A percentile compares a stretch with the other conserved stretches of the same genome.
phyloP scores from a whole-genome alignment of 2,113 vertebrate species.

The Aptenodytes patagonicus region DNA sequence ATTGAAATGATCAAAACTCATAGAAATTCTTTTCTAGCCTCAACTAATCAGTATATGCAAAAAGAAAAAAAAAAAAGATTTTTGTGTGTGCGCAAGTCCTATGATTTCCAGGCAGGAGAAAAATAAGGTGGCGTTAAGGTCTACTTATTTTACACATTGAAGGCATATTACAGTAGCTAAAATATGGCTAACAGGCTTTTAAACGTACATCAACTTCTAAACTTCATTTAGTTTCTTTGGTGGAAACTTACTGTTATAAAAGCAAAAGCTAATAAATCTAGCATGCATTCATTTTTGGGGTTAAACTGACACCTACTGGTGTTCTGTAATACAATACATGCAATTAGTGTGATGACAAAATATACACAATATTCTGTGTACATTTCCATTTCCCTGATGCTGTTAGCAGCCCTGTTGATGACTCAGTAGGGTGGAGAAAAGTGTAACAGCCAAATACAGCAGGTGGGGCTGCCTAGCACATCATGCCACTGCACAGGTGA shows the following conservation, averaged over 20 bases:
- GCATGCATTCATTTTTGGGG: background rate
- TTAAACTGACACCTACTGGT: conserved; percentile 41
- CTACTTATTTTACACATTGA: background rate
- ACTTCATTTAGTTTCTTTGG: background rate
- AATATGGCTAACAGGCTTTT: background rate
- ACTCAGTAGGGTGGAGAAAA: background rate
- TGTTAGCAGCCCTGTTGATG: background rate
- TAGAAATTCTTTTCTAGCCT: background rate
- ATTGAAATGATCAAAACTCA: background rate
- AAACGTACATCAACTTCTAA: background rate
- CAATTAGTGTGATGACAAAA: background rate
- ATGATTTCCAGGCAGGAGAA: background rate
- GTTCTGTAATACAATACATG: background rate
- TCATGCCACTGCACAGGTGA: rapidly evolving
- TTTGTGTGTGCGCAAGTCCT: background rate
- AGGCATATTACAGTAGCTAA: background rate
- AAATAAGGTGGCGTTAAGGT: background rate
- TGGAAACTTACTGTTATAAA: background rate
- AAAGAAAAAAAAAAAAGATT: background rate
- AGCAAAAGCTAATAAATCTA: background rate
- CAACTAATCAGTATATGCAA: background rate
- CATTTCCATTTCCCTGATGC: rapidly evolving
- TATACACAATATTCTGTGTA: background rate
- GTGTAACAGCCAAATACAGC: rapidly evolving
- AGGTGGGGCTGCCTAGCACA: background rate